phyloP scores from a whole-genome alignment of 1,140 invertebrate genomes.

The Penaeus indicus region DNA sequence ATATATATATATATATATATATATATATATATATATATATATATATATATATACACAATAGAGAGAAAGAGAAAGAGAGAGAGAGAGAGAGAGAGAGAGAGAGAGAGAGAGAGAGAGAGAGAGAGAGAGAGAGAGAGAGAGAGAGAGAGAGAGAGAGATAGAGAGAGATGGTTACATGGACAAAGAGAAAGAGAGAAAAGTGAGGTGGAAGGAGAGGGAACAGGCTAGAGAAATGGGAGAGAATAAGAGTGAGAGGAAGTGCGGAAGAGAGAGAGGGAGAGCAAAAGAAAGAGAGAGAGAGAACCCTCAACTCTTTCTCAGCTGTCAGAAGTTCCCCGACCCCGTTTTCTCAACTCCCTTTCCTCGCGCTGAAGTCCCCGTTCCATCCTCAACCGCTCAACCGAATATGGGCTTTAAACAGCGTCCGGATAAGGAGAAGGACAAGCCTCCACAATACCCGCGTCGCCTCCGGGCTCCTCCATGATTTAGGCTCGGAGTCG shows the following conservation, averaged over 20 bases:
- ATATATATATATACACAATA: neutral
- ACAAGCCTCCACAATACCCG: too few species aligned
- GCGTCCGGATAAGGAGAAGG: too few species aligned
- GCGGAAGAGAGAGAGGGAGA: neutral
- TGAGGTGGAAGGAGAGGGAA: neutral
- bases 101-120: neutral
- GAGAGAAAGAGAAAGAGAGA: neutral
- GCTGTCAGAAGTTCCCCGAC: too few species aligned
- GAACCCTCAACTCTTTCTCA: too few species aligned
- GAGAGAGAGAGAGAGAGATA: constrained; percentile 1
- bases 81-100: too few species aligned
- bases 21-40: neutral
- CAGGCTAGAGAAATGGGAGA: neutral
- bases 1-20: too few species aligned
- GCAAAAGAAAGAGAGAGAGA: neutral
- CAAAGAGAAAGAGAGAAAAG: neutral
- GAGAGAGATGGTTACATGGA: neutral
- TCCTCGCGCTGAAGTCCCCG: too few species aligned
- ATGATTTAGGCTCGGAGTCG: too few species aligned
- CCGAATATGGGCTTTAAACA: too few species aligned
- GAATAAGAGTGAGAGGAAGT: neutral
- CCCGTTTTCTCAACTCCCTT: too few species aligned
- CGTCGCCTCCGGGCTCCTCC: too few species aligned
- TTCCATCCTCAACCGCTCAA: too few species aligned
- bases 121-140: constrained; percentile 19